These are phyloP conservation scores for Plecotus auritus DNA, from an alignment of 2,113 vertebrate genomes.

Conservation along the genomic window DNA sequence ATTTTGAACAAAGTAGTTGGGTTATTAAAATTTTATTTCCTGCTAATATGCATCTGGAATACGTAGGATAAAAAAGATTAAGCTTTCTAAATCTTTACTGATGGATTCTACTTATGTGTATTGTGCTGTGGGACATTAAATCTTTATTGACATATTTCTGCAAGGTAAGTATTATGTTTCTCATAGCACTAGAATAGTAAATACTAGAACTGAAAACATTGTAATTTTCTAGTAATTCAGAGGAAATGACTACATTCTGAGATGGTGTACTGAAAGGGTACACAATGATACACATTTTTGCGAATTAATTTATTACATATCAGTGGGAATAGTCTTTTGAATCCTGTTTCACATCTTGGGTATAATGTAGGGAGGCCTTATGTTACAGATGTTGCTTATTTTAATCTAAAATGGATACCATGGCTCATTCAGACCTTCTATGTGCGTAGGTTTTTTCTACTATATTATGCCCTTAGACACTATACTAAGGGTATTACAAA, in stretches of 20 bases:
- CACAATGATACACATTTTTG: not conserved
- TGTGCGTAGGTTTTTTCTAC: not conserved
- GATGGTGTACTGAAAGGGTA: not conserved
- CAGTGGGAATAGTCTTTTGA: not conserved
- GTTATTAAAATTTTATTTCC: not conserved
- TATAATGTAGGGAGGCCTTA: not conserved
- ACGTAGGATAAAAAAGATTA: not conserved
- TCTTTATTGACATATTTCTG: not conserved
- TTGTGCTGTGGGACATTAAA: not conserved
- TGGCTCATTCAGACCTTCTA: not conserved
- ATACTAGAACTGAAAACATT: not conserved
- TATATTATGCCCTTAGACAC: not conserved
- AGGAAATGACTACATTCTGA: not conserved
- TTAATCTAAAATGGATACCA: not conserved
- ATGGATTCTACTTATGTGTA: not conserved
- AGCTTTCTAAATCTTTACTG: not conserved
- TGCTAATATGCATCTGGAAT: not conserved
- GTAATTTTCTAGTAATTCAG: conserved; percentile 17
- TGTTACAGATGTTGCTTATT: not conserved
- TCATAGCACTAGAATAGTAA: not conserved
- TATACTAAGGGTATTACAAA: not conserved
- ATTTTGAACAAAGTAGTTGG: conserved; percentile 12
- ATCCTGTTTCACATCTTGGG: not conserved
- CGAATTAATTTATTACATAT: conserved; percentile 32
- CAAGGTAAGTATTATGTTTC: not conserved